These are phyloP conservation scores for Papilio elwesi DNA, from an alignment of 2,888 invertebrate species.

Conservation along the genomic window DNA sequence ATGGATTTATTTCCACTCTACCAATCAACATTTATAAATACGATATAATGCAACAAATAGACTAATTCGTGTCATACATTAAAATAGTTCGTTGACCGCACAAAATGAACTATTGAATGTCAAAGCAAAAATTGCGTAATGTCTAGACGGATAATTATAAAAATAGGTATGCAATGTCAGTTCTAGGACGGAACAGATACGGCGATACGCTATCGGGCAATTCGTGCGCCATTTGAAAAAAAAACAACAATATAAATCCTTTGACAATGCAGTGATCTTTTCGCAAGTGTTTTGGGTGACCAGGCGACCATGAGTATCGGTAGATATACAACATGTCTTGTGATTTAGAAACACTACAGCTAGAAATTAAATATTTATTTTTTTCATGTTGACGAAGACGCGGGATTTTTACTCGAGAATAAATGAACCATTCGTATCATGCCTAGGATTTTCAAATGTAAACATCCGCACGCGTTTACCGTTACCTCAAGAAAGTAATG, in stretches of 20 bases:
- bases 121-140: conserved; percentile 41
- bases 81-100: conserved; percentile 28
- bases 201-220: conserved; percentile 27
- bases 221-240: conserved; percentile 5
- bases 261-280: not conserved
- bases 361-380: no score
- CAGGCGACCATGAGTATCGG: not conserved
- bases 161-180: conserved; percentile 39
- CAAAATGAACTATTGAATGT: conserved; percentile 38
- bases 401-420: no score
- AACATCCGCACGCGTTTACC: no score
- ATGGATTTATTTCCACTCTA: no score
- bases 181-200: conserved; percentile 26
- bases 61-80: conserved; percentile 1
- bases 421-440: no score
- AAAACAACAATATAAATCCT: not conserved
- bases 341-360: no score
- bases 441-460: no score
- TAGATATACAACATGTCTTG: not conserved
- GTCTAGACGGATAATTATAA: conserved; percentile 48
- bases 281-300: not conserved
- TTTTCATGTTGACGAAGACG: no score
- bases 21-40: no score
- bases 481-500: no score
- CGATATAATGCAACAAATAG: not conserved